A percentile compares a stretch with the other conserved stretches of the same genome.
These are phyloP conservation scores for Drosophila busckii DNA, from an alignment of 1,140 invertebrate species.

Conservation along the genomic window DNA sequence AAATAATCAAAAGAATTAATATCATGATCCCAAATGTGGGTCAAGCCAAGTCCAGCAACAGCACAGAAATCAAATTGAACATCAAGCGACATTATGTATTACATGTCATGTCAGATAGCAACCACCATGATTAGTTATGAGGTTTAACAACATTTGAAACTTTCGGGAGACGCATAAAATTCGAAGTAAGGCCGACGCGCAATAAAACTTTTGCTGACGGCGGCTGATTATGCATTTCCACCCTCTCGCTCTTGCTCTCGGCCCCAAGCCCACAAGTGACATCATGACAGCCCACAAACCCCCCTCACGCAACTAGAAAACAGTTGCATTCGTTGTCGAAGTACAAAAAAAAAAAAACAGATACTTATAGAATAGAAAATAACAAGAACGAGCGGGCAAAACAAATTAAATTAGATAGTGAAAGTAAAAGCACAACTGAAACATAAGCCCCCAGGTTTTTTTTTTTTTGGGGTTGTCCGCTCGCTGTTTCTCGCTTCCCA, in stretches of 20 bases:
- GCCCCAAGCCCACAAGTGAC: slow-evolving; percentile 36
- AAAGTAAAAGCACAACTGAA: slow-evolving; percentile 51
- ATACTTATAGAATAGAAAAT: no score
- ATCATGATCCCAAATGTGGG: slow-evolving; percentile 17
- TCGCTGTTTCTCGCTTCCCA: background rate
- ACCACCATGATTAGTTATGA: slow-evolving; percentile 42
- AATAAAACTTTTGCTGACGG: no score
- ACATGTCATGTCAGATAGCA: slow-evolving; percentile 4
- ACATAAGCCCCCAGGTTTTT: slow-evolving; percentile 42
- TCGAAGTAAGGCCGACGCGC: no score
- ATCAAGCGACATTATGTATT: background rate
- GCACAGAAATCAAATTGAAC: slow-evolving; percentile 30
- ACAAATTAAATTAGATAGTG: slow-evolving; percentile 52
- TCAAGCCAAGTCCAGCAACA: slow-evolving; percentile 26
- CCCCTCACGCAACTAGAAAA: slow-evolving; percentile 31
- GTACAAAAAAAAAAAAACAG: background rate
- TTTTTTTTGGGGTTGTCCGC: slow-evolving; percentile 57
- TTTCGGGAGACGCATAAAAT: slow-evolving; percentile 47
- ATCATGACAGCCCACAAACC: slow-evolving; percentile 37
- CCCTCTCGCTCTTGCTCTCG: slow-evolving; percentile 16
- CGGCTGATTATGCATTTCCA: slow-evolving; percentile 62
- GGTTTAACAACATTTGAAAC: slow-evolving; percentile 22
- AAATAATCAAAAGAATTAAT: background rate
- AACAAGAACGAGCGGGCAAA: slow-evolving; percentile 18
- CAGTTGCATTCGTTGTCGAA: slow-evolving; percentile 57